Conservation (phyloP, 1,140 invertebrate species). For the Pygmarrhopalites habei region DNA sequence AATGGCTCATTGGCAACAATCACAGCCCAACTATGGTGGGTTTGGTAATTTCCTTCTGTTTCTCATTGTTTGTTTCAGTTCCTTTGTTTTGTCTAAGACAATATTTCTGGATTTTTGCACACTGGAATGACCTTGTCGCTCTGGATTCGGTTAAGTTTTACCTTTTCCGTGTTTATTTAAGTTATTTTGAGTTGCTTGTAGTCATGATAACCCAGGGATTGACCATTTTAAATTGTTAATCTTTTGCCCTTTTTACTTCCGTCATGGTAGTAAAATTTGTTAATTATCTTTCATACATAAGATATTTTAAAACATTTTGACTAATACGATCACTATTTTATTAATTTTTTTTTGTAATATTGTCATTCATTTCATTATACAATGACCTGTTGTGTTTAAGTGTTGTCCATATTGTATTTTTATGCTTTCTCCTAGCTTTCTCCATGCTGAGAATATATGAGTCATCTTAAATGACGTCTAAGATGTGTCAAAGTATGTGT, state of each 20-base stretch:
- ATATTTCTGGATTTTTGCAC: neutral
- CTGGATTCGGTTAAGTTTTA: neutral
- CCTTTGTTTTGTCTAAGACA: neutral
- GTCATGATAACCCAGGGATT: neutral
- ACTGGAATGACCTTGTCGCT: neutral
- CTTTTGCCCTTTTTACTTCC: too few species aligned
- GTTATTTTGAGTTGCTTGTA: neutral
- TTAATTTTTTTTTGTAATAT: too few species aligned
- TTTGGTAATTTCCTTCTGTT: neutral
- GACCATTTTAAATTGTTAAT: neutral
- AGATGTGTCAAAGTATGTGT: neutral
- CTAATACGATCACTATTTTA: too few species aligned
- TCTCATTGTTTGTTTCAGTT: neutral
- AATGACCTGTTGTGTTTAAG: neutral
- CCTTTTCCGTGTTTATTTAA: neutral
- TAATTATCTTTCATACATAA: too few species aligned
- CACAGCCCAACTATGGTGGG: constrained; percentile 7
- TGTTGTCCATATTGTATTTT: neutral
- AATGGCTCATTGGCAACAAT: neutral
- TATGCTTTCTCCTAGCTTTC: too few species aligned
- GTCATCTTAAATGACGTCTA: too few species aligned
- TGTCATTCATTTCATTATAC: neutral
- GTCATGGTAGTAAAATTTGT: too few species aligned
- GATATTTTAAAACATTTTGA: too few species aligned
- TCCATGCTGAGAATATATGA: too few species aligned